Evolutionary conservation across 2,113 vertebrate species (phyloP).

Genomic region (Gambusia affinis): DNA sequence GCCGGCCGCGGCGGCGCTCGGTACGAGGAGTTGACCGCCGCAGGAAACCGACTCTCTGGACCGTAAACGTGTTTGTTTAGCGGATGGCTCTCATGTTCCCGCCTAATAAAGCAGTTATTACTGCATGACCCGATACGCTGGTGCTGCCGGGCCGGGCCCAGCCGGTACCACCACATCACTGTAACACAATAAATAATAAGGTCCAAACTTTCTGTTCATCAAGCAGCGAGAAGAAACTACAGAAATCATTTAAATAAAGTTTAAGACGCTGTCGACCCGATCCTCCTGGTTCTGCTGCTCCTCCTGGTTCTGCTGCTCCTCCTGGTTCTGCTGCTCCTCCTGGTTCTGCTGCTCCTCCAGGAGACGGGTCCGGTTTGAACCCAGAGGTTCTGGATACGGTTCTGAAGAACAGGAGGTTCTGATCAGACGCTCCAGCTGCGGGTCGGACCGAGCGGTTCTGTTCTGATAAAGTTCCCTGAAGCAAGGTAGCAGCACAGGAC

Average conservation of each 20-base stretch:
- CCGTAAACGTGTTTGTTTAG: neutral
- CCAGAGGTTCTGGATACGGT: too few species aligned
- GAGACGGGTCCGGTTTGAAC: constrained; percentile 2
- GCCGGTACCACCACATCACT: too few species aligned
- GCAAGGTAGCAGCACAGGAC: neutral
- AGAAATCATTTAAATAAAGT: too few species aligned
- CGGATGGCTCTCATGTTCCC: too few species aligned
- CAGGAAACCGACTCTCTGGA: neutral
- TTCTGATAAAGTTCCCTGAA: neutral
- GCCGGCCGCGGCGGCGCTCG: constrained; percentile 20
- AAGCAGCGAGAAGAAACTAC: too few species aligned
- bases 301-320: neutral
- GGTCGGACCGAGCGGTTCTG: neutral
- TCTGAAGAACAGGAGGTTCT: neutral
- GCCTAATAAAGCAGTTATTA: too few species aligned
- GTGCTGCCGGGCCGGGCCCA: too few species aligned
- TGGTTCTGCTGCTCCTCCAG: constrained; percentile 52
- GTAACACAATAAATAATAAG: too few species aligned
- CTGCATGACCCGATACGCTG: too few species aligned
- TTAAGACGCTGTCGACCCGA: too few species aligned
- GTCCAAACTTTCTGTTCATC: too few species aligned
- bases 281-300: too few species aligned
- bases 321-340: constrained; percentile 6
- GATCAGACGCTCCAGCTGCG: neutral
- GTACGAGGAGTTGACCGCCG: constrained; percentile 46